Base-by-base conservation (phyloP, 2,888 invertebrate genomes). In the Sicus ferrugineus region DNA sequence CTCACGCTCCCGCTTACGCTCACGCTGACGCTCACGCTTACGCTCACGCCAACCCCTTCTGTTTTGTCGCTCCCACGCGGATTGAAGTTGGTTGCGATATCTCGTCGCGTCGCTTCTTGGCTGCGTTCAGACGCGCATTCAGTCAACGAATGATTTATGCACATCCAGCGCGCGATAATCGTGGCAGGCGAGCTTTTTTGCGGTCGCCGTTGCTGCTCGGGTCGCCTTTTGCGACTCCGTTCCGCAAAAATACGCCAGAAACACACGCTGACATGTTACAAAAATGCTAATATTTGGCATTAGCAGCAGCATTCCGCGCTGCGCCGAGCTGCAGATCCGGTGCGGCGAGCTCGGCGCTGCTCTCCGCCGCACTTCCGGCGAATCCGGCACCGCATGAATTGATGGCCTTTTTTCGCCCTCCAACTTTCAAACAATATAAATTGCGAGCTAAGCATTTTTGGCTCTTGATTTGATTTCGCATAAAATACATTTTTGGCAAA, bases 121-220 rank as follows among this genome's bases (percentile, higher is more conserved):
- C 23, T 30, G 50, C 30, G 54, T 69, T 50, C 42, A 50, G 54
- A 23, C 34, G 48, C 63, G 63, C 42, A 62, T 68, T 70, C 68
- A 63, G 64, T 61, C 54, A 70, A 71, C 73, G 67, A 74, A 75
- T 75, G 75, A 76, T 76, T 76, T 76, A 75, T 76, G 73, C 69
- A 65, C 71, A 69, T 69, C 69, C 71, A 72, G 72, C 68, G 71
- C 69, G 73, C 74, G 74, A 76, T 76, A 75, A 74, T 73, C 69
- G 72, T 70, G 73, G 69, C 23, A 54, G 59, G 16, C 30, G 14
- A n/a, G 28, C 46, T 42, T 30, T 58, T 23, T 42, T 62, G 3
- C 16, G 21, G 58, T 19, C 3, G 1, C 31, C 30, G 42, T 11
- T 46, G 21, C 42, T 54, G 21, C 23, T 52, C 46, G 68, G 38